phyloP scores from a whole-genome alignment of 1,140 invertebrate genomes.

The Neomicropteryx cornuta region DNA sequence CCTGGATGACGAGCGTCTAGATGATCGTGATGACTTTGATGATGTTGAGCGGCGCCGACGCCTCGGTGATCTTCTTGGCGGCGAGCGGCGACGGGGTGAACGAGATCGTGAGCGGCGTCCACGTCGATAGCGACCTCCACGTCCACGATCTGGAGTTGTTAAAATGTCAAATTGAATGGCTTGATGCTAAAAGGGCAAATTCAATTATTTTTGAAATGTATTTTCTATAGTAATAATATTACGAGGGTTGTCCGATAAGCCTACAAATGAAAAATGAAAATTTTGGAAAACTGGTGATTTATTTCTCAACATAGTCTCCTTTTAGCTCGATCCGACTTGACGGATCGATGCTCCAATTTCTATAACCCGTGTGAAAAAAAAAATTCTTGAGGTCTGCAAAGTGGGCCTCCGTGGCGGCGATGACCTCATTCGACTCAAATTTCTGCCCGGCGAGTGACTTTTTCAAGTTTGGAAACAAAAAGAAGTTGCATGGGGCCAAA shows the following conservation, averaged over 20 bases:
- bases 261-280: conserved; percentile 2
- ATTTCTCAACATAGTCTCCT: conserved; percentile 17
- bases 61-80: conserved; percentile 21
- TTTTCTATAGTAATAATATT: not conserved
- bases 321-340: too few species aligned
- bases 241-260: not conserved
- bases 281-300: too few species aligned
- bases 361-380: too few species aligned
- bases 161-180: not conserved
- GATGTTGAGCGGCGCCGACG: conserved; percentile 29
- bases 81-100: conserved; percentile 15
- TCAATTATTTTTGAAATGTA: not conserved
- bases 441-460: too few species aligned
- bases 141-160: conserved; percentile 27
- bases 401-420: too few species aligned
- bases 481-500: too few species aligned
- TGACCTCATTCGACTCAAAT: too few species aligned
- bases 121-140: conserved; percentile 31
- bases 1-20: conserved; percentile 24
- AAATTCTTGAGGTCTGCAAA: too few species aligned
- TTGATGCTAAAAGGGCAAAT: not conserved
- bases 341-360: too few species aligned
- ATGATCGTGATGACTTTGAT: conserved; percentile 18
- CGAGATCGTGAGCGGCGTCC: conserved; percentile 30
- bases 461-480: too few species aligned